Evolutionary conservation across 2,113 vertebrate genomes (phyloP).

Genomic region (Etia nguti): DNA sequence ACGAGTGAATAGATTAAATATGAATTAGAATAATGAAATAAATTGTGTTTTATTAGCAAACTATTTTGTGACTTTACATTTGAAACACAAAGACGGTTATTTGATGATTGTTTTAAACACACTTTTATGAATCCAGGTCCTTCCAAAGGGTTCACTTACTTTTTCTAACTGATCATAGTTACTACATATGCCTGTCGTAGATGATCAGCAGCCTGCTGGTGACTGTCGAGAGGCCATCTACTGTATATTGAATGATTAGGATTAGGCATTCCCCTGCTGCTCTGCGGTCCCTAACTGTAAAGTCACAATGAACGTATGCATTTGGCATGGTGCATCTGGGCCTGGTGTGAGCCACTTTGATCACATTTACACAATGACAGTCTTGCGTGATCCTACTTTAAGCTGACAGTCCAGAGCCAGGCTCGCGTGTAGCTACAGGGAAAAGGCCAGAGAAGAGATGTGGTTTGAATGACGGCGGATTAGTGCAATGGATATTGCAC

Average conservation of each 20-base stretch:
- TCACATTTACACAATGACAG: slow-evolving; percentile 55
- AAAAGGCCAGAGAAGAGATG: slow-evolving; percentile 46
- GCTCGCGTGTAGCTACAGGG: slow-evolving; percentile 42
- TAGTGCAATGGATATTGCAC: slow-evolving; percentile 29
- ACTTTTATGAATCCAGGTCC: background rate
- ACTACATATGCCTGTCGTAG: background rate
- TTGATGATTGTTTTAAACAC: background rate
- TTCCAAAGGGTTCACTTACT: background rate
- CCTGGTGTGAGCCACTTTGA: slow-evolving; percentile 52
- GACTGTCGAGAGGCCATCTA: slow-evolving; percentile 3
- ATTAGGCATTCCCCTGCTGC: slow-evolving; percentile 46
- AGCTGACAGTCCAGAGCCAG: slow-evolving; percentile 54
- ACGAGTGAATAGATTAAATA: background rate
- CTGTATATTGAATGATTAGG: slow-evolving; percentile 59
- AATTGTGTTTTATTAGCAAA: background rate
- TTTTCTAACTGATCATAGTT: background rate
- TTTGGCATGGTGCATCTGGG: slow-evolving; percentile 44
- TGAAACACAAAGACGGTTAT: background rate
- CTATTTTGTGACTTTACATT: background rate
- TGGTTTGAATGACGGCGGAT: slow-evolving; percentile 44
- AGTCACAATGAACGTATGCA: slow-evolving; percentile 27
- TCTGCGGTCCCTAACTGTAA: slow-evolving; percentile 22
- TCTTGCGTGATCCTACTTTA: slow-evolving; percentile 51
- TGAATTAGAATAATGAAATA: background rate
- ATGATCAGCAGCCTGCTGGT: slow-evolving; percentile 15